Percentiles rank a stretch among this genome's conserved stretches.
These are phyloP conservation scores for Mormyrops boulengeri DNA, from an alignment of 2,797 vertebrate genomes.

Conservation along the genomic window DNA sequence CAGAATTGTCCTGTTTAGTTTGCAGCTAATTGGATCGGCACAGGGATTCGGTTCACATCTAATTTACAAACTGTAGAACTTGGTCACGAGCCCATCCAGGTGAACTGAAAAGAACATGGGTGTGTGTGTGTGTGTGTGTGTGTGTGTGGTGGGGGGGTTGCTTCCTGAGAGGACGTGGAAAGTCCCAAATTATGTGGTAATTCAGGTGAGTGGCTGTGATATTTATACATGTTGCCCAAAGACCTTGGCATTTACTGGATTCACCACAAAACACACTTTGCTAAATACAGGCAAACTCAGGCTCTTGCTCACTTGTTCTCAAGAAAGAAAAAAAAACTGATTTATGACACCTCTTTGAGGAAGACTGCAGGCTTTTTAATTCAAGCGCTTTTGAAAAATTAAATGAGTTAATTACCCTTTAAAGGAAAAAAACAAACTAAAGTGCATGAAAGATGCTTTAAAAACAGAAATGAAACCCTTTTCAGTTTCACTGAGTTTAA, in stretches of 20 bases:
- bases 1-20: conserved; percentile 23
- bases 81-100: conserved; percentile 45
- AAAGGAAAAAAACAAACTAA: conserved; percentile 6
- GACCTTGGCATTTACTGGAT: conserved; percentile 67
- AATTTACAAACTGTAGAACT: conserved; percentile 33
- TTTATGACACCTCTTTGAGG: conserved; percentile 55
- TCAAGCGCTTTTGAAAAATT: conserved; percentile 43
- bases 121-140: conserved; percentile 31
- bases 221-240: conserved; percentile 69
- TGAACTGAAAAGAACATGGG: conserved; percentile 32
- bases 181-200: conserved; percentile 76
- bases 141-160: conserved; percentile 33
- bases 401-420: conserved; percentile 56
- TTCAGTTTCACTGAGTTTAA: neutral
- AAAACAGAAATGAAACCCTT: neutral
- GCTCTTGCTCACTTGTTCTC: conserved; percentile 50
- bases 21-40: conserved; percentile 24
- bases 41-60: conserved; percentile 29
- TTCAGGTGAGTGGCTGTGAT: conserved; percentile 68
- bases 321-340: conserved; percentile 54
- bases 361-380: conserved; percentile 52
- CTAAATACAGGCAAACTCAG: conserved; percentile 54
- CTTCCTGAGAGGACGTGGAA: conserved; percentile 65
- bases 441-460: conserved; percentile 13
- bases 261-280: conserved; percentile 63